These are phyloP conservation scores for Anastrepha ludens DNA, from an alignment of 1,140 invertebrate species.

Conservation along the genomic window DNA sequence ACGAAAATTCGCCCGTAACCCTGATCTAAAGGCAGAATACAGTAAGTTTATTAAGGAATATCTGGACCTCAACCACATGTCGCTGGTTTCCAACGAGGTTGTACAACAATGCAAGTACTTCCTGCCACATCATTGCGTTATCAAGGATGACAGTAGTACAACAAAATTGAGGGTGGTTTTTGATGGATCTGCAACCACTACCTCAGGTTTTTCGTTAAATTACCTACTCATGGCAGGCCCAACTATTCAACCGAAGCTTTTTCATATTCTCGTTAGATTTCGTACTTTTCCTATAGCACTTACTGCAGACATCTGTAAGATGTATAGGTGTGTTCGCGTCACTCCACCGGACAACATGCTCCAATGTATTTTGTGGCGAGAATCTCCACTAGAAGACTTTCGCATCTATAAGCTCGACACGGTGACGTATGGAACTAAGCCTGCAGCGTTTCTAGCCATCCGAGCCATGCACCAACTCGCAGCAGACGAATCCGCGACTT, in stretches of 20 bases:
- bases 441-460: conserved; percentile 71
- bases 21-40: too few relatives aligned
- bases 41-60: too few relatives aligned
- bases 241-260: neutral
- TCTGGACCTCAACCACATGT: too few relatives aligned
- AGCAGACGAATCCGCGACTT: conserved; percentile 57
- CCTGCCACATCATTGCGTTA: too few relatives aligned
- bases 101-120: neutral
- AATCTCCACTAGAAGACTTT: conserved; percentile 51
- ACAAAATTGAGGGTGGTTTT: too few relatives aligned
- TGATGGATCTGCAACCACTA: too few relatives aligned
- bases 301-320: neutral
- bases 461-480: conserved; percentile 66
- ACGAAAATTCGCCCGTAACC: too few relatives aligned
- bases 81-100: neutral
- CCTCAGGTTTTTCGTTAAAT: too few relatives aligned
- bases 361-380: conserved; percentile 74
- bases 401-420: conserved; percentile 62
- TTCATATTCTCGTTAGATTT: neutral
- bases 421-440: conserved; percentile 70
- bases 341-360: neutral
- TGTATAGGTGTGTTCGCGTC: neutral
- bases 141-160: too few relatives aligned
- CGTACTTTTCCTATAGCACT: neutral
- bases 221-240: too few relatives aligned